Evolutionary conservation across 92 coral and sea anemone species (phyloP), one percentile per base, ranked within the genome.

Genomic region (Metridium senile): DNA sequence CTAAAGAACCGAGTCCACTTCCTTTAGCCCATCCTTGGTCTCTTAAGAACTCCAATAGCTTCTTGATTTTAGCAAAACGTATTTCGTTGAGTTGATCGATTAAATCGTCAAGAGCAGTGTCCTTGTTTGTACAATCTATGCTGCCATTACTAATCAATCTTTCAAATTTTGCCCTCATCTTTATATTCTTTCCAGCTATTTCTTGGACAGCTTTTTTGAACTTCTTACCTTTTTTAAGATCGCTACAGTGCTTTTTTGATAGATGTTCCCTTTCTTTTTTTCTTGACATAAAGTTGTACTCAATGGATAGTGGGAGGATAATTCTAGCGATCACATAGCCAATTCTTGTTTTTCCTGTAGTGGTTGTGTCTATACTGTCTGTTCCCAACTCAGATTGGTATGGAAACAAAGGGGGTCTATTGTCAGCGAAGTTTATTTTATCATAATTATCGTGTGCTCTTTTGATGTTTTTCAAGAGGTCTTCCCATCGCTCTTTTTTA

Each of bases 21-120:
- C 97, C 93, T 18, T 81, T 82, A 4, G 88, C 82, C 81, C 88
- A 91, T 26, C 97, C 93, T 64, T 81, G 91, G 71, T 77, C 92
- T 26, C 56, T 9, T 28, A 82, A 26, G 68, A 75, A 75, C 26
- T 75, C 82, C 18, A 82, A 43, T 18, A 82, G 35, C 25, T 45
- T 45, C 7, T 45, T 28, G 58, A 82, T 58, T 35, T 81, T 73
- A 9, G 23, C 53, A 28, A 75, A 75, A 19, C 87, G 81, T 21
- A 32, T n/a, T 11, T 56, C 70, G 51, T 82, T 82, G 64, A 82
- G 66, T 7, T 66, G 71, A 32, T 33, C 53, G 27, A 82, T 70
- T 22, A 49, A 54, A 30, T 1, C 30, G 13, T 4, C 49, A 39
- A 39, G n/a, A n/a, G n/a, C 49, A 11, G n/a, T 56, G 33, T 18